Percentiles rank a stretch among this genome's conserved stretches.
Evolutionary conservation across 1,140 invertebrate species (phyloP).

Genomic region (Cotesia vestalis): DNA sequence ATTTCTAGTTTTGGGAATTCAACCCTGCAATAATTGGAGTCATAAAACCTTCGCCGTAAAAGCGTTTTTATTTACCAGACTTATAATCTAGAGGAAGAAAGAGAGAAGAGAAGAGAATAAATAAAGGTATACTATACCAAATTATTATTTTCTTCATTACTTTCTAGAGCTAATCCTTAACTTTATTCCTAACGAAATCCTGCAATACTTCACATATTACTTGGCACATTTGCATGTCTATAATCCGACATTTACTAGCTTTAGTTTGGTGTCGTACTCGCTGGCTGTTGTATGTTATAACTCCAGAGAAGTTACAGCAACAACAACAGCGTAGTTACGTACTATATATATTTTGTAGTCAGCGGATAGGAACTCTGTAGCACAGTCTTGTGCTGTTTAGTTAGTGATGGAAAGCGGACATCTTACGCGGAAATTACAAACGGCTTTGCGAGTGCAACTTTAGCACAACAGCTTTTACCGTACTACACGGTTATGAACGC

Average conservation of each 20-base stretch:
- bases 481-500: slow-evolving; percentile 21
- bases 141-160: too few relatives aligned
- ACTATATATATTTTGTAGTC: too few relatives aligned
- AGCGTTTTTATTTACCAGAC: neutral
- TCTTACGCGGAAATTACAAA: slow-evolving; percentile 35
- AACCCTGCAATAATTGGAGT: slow-evolving; percentile 42
- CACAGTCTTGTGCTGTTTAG: neutral
- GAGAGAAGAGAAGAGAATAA: too few relatives aligned
- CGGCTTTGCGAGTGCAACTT: neutral
- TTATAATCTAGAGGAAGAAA: too few relatives aligned
- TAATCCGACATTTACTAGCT: too few relatives aligned
- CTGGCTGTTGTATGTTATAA: too few relatives aligned
- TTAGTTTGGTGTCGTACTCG: too few relatives aligned
- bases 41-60: slow-evolving; percentile 42
- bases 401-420: neutral
- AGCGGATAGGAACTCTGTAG: too few relatives aligned
- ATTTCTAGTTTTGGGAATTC: slow-evolving; percentile 51
- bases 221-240: slow-evolving; percentile 3
- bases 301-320: too few relatives aligned
- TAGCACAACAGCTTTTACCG: slow-evolving; percentile 7
- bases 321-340: too few relatives aligned
- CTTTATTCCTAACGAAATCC: slow-evolving; percentile 14
- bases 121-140: too few relatives aligned
- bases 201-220: neutral
- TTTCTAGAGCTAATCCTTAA: neutral